A percentile compares a stretch with the other conserved stretches of the same genome.
Evolutionary conservation across 2,888 invertebrate species (phyloP).

Genomic region (Alviniconcha strummeri): DNA sequence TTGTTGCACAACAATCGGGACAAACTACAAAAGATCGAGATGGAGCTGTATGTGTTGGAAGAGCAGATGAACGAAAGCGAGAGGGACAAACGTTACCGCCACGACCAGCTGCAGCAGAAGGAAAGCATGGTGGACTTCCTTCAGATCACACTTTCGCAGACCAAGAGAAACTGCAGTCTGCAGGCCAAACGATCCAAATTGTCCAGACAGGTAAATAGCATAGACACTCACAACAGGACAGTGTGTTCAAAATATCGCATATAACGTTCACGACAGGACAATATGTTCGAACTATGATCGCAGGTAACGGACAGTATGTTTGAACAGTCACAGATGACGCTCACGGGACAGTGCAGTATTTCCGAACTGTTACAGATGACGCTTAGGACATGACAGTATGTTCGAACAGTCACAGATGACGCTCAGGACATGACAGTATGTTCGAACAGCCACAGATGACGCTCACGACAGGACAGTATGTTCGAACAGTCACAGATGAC

Average conservation of each 20-base stretch:
- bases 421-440: too few relatives aligned
- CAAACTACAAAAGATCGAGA: slow-evolving; percentile 61
- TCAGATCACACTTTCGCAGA: slow-evolving; percentile 68
- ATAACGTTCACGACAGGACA: background rate
- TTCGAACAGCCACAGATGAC: too few relatives aligned
- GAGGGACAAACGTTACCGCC: slow-evolving; percentile 56
- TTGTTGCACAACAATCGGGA: slow-evolving; percentile 63
- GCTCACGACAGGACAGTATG: too few relatives aligned
- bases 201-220: slow-evolving; percentile 52
- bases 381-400: too few relatives aligned
- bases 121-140: slow-evolving; percentile 71
- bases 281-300: too few relatives aligned
- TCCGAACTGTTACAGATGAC: too few relatives aligned
- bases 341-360: too few relatives aligned
- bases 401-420: too few relatives aligned
- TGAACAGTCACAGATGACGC: too few relatives aligned
- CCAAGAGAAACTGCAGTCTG: slow-evolving; percentile 66
- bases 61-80: slow-evolving; percentile 56
- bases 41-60: slow-evolving; percentile 64
- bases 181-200: slow-evolving; percentile 66
- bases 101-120: slow-evolving; percentile 65
- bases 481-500: too few relatives aligned
- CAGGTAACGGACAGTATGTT: background rate
- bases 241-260: background rate
- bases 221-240: background rate